Evolutionary conservation across 2,888 invertebrate genomes (phyloP).

Genomic region (Eremobia ochroleuca): DNA sequence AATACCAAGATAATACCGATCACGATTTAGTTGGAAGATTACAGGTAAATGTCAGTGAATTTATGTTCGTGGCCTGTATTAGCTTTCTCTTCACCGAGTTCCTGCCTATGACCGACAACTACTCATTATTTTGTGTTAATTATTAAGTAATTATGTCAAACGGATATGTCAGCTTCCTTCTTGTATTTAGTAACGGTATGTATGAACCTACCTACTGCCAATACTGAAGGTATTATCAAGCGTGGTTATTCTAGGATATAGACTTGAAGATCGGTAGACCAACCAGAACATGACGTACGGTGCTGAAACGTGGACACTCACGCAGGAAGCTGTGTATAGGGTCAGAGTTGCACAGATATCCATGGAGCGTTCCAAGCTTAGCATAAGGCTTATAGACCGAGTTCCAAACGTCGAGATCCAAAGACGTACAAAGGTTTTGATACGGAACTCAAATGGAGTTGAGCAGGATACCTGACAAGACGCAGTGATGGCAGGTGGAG

Average conservation of each 20-base stretch:
- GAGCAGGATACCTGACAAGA: background rate
- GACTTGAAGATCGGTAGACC: no score
- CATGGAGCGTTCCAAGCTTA: background rate
- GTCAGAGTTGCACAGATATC: background rate
- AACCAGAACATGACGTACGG: background rate
- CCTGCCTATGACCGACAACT: constrained; percentile 42
- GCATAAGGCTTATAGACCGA: background rate
- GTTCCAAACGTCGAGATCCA: background rate
- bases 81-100: constrained; percentile 43
- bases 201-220: background rate
- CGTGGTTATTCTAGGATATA: no score
- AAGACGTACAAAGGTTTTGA: background rate
- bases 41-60: constrained; percentile 38
- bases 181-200: background rate
- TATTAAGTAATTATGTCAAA: constrained; percentile 15
- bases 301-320: no score
- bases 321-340: background rate
- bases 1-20: background rate
- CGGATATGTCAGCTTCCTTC: constrained; percentile 39
- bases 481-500: background rate
- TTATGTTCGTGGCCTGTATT: constrained; percentile 25
- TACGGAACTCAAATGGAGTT: background rate
- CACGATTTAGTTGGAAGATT: constrained; percentile 4
- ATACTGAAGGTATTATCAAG: background rate
- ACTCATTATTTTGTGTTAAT: constrained; percentile 15